Conservation (phyloP, 2,888 invertebrate species). For the Tetanocera ferruginea region DNA sequence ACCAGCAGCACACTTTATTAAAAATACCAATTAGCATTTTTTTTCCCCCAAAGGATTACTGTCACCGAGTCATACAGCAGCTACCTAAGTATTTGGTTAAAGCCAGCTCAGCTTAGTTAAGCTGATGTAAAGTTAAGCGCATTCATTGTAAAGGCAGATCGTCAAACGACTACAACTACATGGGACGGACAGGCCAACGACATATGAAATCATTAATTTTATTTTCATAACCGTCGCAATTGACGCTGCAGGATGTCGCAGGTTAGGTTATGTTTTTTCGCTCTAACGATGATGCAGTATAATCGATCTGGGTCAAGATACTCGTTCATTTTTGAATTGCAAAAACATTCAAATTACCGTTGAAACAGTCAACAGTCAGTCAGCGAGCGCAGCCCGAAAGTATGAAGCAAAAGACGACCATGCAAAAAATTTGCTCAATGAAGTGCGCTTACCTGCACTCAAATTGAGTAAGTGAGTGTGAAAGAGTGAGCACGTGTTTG, state of each 20-base stretch:
- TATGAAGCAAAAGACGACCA: too few relatives aligned
- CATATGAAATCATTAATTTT: constrained; percentile 20
- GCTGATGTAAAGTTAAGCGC: background rate
- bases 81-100: background rate
- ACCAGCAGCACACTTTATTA: constrained; percentile 14
- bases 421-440: too few relatives aligned
- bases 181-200: background rate
- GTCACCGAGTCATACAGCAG: background rate
- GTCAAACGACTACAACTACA: background rate
- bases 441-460: too few relatives aligned
- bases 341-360: constrained; percentile 16
- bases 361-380: background rate
- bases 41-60: constrained; percentile 13
- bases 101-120: background rate
- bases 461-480: too few relatives aligned
- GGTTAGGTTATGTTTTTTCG: background rate
- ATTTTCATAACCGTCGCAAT: constrained; percentile 2
- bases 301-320: constrained; percentile 19
- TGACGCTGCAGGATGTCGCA: background rate
- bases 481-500: too few relatives aligned
- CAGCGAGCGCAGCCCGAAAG: too few relatives aligned
- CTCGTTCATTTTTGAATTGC: constrained; percentile 9
- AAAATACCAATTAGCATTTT: constrained; percentile 19
- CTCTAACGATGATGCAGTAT: constrained; percentile 18
- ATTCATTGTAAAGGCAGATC: background rate